These are phyloP conservation scores for Drosophila monieri DNA, from an alignment of 2,888 invertebrate genomes.

Conservation along the genomic window DNA sequence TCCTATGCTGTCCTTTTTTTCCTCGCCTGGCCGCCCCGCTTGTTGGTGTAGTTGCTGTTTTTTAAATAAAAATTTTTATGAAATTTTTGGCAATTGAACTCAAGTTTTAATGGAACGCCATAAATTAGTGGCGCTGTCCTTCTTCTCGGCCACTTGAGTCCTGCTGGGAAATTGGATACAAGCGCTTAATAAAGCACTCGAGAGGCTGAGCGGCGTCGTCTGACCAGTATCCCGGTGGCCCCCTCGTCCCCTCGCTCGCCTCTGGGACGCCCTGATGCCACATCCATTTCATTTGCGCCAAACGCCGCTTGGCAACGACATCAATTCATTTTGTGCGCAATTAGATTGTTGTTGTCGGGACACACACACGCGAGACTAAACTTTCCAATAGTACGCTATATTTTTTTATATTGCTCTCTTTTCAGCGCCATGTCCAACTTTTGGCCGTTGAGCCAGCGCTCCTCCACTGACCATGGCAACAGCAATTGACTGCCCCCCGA, in stretches of 20 bases:
- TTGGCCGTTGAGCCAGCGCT: slow-evolving; percentile 60
- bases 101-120: slow-evolving; percentile 78
- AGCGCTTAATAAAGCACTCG: slow-evolving; percentile 78
- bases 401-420: slow-evolving; percentile 30
- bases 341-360: slow-evolving; percentile 68
- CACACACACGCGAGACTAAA: slow-evolving; percentile 39
- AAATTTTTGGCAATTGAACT: slow-evolving; percentile 80
- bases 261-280: slow-evolving; percentile 9
- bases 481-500: slow-evolving; percentile 50
- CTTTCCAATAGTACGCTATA: slow-evolving; percentile 53
- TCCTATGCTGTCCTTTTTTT: slow-evolving; percentile 48
- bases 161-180: slow-evolving; percentile 74
- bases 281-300: slow-evolving; percentile 62
- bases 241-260: not conserved
- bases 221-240: slow-evolving; percentile 5
- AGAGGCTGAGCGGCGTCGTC: slow-evolving; percentile 54
- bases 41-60: slow-evolving; percentile 49
- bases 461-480: slow-evolving; percentile 40
- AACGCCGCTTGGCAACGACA: slow-evolving; percentile 73
- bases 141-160: slow-evolving; percentile 69
- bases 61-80: slow-evolving; percentile 77
- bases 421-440: slow-evolving; percentile 60
- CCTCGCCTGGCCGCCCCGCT: slow-evolving; percentile 1
- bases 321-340: slow-evolving; percentile 77
- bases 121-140: slow-evolving; percentile 69